phyloP scores from a whole-genome alignment of 1,140 invertebrate genomes.

The Glomeris maerens region DNA sequence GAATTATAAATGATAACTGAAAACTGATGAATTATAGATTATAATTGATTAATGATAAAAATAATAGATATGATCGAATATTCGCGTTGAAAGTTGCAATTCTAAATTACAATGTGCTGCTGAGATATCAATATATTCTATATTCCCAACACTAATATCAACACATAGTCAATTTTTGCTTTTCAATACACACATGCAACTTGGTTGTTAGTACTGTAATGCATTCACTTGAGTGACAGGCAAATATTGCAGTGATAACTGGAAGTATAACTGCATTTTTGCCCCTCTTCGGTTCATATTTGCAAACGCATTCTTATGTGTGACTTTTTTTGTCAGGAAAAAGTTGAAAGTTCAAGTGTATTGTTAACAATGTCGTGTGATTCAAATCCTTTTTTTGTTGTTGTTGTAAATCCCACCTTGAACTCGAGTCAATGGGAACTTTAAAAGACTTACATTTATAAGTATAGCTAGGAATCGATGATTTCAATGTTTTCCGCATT shows the following conservation, averaged over 20 bases:
- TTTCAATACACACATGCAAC: not conserved
- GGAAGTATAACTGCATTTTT: not conserved
- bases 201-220: not conserved
- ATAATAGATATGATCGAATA: not conserved
- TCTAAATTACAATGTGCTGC: not conserved
- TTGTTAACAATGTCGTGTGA: too few relatives aligned
- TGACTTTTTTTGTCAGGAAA: conserved; percentile 23
- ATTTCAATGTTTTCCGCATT: too few relatives aligned
- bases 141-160: not conserved
- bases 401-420: too few relatives aligned
- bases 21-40: not conserved
- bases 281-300: not conserved
- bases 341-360: not conserved
- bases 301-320: not conserved
- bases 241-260: not conserved
- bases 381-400: too few relatives aligned
- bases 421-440: too few relatives aligned
- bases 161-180: not conserved
- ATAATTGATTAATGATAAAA: not conserved
- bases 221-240: not conserved
- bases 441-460: too few relatives aligned
- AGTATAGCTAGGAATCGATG: too few relatives aligned
- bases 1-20: not conserved
- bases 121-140: not conserved
- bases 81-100: not conserved